Base-by-base conservation (phyloP, 2,113 vertebrate genomes). In the Myotis davidii region DNA sequence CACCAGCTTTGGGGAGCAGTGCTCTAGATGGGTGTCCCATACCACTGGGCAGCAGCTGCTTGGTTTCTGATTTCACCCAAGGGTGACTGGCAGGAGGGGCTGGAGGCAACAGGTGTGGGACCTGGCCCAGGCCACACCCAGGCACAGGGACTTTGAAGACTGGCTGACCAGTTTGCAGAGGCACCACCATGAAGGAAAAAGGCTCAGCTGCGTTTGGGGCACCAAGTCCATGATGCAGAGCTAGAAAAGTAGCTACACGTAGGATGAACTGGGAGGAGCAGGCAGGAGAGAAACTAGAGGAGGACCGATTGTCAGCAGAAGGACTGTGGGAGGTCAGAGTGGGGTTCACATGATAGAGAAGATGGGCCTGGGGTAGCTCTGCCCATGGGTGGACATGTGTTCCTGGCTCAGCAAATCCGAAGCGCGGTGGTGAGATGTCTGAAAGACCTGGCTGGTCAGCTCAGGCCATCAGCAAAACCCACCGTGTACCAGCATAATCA, bases 11-110 rank as follows among this genome's bases (percentile, higher is more conserved):
- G 64, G 70, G n/a, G 18, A 34, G 23, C 27, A 6, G 4, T 5
- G 13, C 8, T 85, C 21, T 82, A 1, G 17, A 10, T 32, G 37
- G 67, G 4, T 12, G 0, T 77, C 37, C 6, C 9, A 2, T 54
- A 32, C 7, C 1, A 3, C 6, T 23, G 61, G 52, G 32, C 17
- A 37, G 32, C 13, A 20, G 1, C 50, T 9, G 18, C 69, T 56
- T 23, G 59, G 4, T 34, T 20, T 78, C 20, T 52, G 52, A 39
- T 67, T 85, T 94, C 59, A 77, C 52, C 2, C 4, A 14, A 37
- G n/a, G 6, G 13, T 65, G 64, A 76, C 18, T 13, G 5, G 64
- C 42, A 27, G 37, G 34, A 48, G 85, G 39, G 50, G 20, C 29
- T n/a, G 14, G 42, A 67, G 23, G 17, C 10, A 48, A 42, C 4